Evolutionary conservation across 2,113 vertebrate species (phyloP).

Genomic region (Isurus oxyrinchus): DNA sequence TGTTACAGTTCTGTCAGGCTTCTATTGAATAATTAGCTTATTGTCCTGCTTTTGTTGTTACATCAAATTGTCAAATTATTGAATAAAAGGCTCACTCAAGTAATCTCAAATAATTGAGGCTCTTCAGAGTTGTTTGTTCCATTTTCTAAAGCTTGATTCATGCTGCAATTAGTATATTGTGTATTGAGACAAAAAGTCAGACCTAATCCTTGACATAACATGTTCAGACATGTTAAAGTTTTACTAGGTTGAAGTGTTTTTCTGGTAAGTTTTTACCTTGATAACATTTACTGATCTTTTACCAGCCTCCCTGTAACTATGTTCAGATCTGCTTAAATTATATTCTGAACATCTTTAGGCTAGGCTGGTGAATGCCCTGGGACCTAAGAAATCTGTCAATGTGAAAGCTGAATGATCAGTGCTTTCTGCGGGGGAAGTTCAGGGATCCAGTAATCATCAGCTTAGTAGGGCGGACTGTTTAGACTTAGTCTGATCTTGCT

Average conservation of each 20-base stretch:
- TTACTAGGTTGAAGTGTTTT: background rate
- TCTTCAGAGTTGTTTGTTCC: background rate
- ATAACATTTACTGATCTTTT: constrained; percentile 10
- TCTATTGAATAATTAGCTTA: constrained; percentile 22
- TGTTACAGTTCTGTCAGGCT: background rate
- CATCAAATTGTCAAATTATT: constrained; percentile 14
- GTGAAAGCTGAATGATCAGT: background rate
- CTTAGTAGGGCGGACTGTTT: constrained; percentile 16
- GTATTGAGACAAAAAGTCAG: constrained; percentile 8
- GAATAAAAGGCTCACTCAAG: background rate
- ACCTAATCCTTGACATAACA: background rate
- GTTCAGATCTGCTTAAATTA: background rate
- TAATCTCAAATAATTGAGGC: background rate
- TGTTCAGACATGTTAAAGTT: background rate
- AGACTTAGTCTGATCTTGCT: background rate
- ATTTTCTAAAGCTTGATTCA: constrained; percentile 13
- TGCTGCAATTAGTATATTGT: constrained; percentile 1
- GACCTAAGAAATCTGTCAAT: background rate
- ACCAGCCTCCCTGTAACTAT: background rate
- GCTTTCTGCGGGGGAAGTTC: background rate
- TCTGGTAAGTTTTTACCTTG: background rate
- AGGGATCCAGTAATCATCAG: constrained; percentile 21
- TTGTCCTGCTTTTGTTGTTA: background rate
- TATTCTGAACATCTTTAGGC: background rate
- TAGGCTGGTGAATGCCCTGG: background rate